phyloP scores from a whole-genome alignment of 2,113 vertebrate species.

The Microtus ochrogaster region DNA sequence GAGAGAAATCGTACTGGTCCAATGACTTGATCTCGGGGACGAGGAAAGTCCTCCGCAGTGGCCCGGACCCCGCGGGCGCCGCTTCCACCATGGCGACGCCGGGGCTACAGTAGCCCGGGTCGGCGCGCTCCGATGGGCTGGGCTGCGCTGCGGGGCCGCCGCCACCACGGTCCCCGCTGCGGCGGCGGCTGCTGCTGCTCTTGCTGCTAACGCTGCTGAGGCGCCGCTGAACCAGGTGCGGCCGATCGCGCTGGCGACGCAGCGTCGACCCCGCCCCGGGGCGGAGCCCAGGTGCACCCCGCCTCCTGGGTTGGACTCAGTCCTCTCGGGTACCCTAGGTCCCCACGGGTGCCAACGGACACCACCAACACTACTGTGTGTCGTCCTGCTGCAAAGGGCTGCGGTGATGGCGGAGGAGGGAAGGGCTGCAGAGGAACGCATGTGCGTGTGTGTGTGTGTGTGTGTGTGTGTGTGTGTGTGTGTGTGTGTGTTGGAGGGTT shows the following conservation, averaged over 20 bases:
- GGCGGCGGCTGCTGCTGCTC: neutral
- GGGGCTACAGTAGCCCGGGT: constrained; percentile 62
- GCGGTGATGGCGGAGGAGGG: neutral
- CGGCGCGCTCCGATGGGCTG: constrained; percentile 18
- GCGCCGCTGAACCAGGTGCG: constrained; percentile 69
- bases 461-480: neutral
- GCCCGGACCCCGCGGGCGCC: constrained; percentile 87
- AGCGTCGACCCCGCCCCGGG: constrained; percentile 51
- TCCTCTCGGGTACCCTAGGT: neutral
- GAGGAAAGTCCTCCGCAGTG: constrained; percentile 92
- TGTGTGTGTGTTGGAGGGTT: neutral
- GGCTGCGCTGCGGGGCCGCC: constrained; percentile 23
- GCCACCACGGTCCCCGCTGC: neutral
- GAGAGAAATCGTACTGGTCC: constrained; percentile 93
- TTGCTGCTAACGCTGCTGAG: neutral
- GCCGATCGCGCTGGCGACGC: constrained; percentile 56
- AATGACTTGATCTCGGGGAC: constrained; percentile 94
- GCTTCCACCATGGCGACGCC: constrained; percentile 92
- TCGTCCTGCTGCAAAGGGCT: neutral
- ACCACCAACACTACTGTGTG: neutral
- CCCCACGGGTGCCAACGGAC: neutral
- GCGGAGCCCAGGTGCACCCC: constrained; percentile 69
- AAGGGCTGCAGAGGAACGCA: neutral
- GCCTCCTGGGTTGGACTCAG: neutral
- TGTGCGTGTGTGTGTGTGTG: neutral